Base-by-base conservation (phyloP, 2,888 invertebrate species). In the Timema podura region DNA sequence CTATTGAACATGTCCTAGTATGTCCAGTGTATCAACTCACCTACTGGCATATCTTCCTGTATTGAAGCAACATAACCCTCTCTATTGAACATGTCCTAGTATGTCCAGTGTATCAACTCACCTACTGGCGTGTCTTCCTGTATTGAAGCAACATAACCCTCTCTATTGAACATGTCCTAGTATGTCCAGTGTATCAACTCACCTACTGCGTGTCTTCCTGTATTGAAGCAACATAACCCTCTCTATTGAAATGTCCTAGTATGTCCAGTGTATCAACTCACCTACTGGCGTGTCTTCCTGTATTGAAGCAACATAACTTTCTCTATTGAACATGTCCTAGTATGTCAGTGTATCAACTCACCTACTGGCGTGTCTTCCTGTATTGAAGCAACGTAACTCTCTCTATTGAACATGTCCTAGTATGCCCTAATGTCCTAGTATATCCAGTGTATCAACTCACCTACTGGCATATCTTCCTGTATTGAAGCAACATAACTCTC, bases 131-230 rank as follows among this genome's bases (percentile, higher is more conserved):
- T 88, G 80, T 94, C 91, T 82, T 97, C 96, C 30, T 89, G 86
- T 16, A 96, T 86, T 48, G 88, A 87, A 0, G 91, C 88, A 2
- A 89, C 85, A 78, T 96, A 96, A 73, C 85, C 85, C 51, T 88
- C 85, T 11, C 88, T 85, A 30, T 88, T 85, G 78, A 96, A 96
- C 2, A 85, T n/a, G 3, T 30, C 30, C 30, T 30, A 30, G 30
- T 30, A 30, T 30, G 3, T 30, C 30, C 30, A 30, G 30, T 30
- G n/a, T n/a, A n/a, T n/a, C 51, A 11, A 51, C 3, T 71, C 67
- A 88, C 94, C 95, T 74, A 91, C 86, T 51, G 88, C 0, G 91
- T 88, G 80, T 94, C 91, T 82, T 97, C 96, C 30, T 89, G 86
- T 16, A 96, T 86, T 48, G 88, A 87, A 0, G 91, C 88, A 2